Conservation (phyloP, 2,888 invertebrate genomes). For the Ornithoptera priamus region DNA sequence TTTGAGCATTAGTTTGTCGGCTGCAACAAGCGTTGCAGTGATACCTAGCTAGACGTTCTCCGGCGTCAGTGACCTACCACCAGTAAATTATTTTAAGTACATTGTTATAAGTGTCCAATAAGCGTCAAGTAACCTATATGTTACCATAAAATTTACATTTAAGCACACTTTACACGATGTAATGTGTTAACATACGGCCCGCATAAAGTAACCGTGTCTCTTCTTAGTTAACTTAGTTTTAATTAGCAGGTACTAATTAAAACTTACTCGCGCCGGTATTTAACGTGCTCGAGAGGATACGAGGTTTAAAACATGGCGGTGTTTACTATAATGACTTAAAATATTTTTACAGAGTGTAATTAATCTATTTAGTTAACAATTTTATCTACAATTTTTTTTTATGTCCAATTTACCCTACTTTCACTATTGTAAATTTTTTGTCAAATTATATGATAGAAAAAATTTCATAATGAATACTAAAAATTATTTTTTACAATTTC, state of each 20-base stretch:
- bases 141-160: constrained; percentile 25
- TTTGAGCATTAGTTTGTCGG: no score
- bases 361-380: background rate
- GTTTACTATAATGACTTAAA: constrained; percentile 6
- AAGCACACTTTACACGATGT: constrained; percentile 7
- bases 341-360: background rate
- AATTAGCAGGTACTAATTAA: constrained; percentile 29
- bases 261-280: constrained; percentile 26
- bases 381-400: background rate
- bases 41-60: no score
- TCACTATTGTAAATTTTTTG: no score
- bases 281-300: constrained; percentile 19
- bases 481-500: no score
- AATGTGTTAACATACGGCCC: constrained; percentile 15
- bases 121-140: constrained; percentile 4
- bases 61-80: background rate
- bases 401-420: no score
- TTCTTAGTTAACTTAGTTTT: constrained; percentile 26
- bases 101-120: background rate
- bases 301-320: constrained; percentile 13
- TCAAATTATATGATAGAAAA: no score
- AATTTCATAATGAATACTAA: no score
- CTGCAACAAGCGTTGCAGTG: no score
- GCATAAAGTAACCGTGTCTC: constrained; percentile 24
- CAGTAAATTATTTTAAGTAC: background rate